A percentile compares a stretch with the other conserved stretches of the same genome.
Evolutionary conservation across 2,113 vertebrate species (phyloP).

Genomic region (Cochlearius cochlearius): DNA sequence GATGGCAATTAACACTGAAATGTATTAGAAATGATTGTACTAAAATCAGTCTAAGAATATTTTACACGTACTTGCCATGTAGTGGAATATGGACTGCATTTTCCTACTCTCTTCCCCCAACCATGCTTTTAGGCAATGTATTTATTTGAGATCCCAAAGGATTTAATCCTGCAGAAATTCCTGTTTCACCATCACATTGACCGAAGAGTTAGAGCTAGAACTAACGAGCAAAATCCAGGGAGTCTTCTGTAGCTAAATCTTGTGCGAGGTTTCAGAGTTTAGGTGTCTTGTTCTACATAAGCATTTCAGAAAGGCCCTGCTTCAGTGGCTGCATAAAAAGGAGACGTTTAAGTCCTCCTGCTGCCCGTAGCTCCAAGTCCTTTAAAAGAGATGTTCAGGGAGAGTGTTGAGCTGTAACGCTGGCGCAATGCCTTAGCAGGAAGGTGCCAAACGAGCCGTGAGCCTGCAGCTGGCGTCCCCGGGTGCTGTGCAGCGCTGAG

Average conservation of each 20-base stretch:
- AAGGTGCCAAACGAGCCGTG: neutral
- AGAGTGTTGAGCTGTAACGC: neutral
- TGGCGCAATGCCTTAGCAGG: neutral
- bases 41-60: constrained; percentile 65
- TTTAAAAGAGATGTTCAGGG: neutral
- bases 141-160: neutral
- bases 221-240: neutral
- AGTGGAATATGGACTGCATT: constrained; percentile 19
- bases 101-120: neutral
- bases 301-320: neutral
- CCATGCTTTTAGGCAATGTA: neutral
- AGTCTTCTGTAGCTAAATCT: neutral
- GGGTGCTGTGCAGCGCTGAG: neutral
- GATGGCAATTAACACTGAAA: constrained; percentile 72
- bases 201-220: neutral
- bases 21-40: constrained; percentile 67
- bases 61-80: constrained; percentile 45
- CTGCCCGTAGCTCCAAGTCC: neutral
- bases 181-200: neutral
- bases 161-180: neutral
- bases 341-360: neutral
- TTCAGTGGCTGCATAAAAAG: neutral
- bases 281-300: neutral
- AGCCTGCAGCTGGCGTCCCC: neutral
- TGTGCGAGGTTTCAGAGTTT: neutral